Percentiles rank a stretch among this genome's conserved stretches.
Conservation (phyloP, 2,888 invertebrate species). For the Zeuzera pyrina region DNA sequence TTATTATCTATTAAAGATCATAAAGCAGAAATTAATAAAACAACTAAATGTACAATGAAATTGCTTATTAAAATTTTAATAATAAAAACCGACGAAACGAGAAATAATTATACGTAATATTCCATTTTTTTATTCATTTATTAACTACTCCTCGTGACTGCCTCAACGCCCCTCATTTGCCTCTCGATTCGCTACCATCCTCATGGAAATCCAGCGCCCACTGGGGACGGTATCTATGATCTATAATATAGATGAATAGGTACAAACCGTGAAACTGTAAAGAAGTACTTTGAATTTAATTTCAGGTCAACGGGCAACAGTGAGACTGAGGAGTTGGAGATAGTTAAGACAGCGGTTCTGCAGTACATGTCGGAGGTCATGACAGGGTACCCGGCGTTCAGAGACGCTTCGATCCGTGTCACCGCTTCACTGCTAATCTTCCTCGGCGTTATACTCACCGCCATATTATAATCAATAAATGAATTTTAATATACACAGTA, state of each 20-base stretch:
- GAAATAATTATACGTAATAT: no score
- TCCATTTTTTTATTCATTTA: neutral
- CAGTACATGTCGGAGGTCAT: slow-evolving; percentile 19
- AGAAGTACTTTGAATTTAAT: slow-evolving; percentile 1
- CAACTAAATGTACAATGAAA: no score
- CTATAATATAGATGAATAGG: no score
- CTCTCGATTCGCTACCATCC: neutral
- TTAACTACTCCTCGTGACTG: no score
- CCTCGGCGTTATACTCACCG: no score
- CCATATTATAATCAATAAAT: no score
- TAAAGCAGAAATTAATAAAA: no score
- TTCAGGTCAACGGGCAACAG: slow-evolving; percentile 26
- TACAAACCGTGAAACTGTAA: neutral
- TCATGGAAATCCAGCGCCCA: neutral
- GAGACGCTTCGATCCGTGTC: neutral
- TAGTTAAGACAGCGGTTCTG: slow-evolving; percentile 19
- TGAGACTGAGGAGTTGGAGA: slow-evolving; percentile 26
- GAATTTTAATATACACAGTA: no score
- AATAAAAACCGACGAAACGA: no score
- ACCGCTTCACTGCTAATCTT: slow-evolving; percentile 10
- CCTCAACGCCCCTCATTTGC: neutral
- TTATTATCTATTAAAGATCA: no score
- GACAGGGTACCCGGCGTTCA: slow-evolving; percentile 4
- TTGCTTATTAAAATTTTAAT: no score
- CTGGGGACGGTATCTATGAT: no score